Evolutionary conservation across 2,113 vertebrate genomes (phyloP), one percentile per base, ranked within the genome.

Genomic region (Cebus imitator): DNA sequence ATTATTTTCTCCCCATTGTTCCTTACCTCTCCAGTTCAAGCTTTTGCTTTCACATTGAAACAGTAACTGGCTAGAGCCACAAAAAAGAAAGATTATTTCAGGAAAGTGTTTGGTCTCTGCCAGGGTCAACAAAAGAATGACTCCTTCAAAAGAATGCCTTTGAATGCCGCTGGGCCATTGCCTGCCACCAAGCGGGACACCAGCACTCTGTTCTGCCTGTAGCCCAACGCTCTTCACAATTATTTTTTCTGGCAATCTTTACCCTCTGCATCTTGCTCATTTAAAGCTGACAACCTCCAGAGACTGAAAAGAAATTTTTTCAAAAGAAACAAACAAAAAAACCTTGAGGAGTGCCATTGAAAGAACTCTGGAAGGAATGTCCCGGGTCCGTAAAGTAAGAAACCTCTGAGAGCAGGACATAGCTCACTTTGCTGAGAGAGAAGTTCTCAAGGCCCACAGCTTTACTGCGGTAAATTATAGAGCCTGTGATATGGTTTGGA

Each of bases 51-150:
- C 25, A 57, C 40, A 88, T 23, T 78, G 66, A 90, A 96, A 88
- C 12, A n/a, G 37, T 25, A 81, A 90, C 70, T 72, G 89, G 48
- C 50, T 80, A 81, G 37, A 87, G 48, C 75, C 50, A 92, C 72
- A 58, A 50, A 82, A 85, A 90, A 55, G 84, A 70, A 91, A n/a
- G 57, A 94, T 91, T 73, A 96, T 92, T 94, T 96, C 32, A 86
- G 85, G 70, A 43, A 94, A 96, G 43, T 30, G 66, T 82, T 70
- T 87, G 55, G 48, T 91, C 72, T 52, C 90, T 55, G 76, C 66
- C 80, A 92, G 40, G 4, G 40, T 79, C 9, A 4, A 87, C 79
- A 85, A 92, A 94, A 82, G 85, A 94, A 92, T 30, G n/a, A 68
- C 17, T 35, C 68, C 91, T 88, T 84, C 58, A 66, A 82, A 82